phyloP scores from a whole-genome alignment of 1,140 invertebrate genomes.

The Gryon sp. region DNA sequence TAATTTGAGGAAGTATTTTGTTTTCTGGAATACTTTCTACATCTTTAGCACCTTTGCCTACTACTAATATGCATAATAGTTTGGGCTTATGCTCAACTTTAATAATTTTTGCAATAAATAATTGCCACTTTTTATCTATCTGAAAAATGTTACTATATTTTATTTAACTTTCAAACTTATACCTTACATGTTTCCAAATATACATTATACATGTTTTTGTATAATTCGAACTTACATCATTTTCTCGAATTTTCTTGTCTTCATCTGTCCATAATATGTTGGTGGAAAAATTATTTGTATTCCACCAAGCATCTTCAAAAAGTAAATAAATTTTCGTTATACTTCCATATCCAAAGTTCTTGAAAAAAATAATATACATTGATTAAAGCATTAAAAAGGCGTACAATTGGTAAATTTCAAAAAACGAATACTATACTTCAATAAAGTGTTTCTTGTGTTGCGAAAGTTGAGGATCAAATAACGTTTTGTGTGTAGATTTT shows the following conservation, averaged over 20 bases:
- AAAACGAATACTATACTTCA: constrained; percentile 63
- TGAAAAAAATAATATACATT: constrained; percentile 37
- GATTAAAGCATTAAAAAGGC: too few relatives aligned
- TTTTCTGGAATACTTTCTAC: constrained; percentile 80
- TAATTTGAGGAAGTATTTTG: constrained; percentile 73
- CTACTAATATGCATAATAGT: constrained; percentile 83
- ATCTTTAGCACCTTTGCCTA: constrained; percentile 78
- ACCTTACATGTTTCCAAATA: too few relatives aligned
- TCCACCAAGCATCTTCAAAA: constrained; percentile 82
- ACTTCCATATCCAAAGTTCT: constrained; percentile 80
- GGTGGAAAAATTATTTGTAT: constrained; percentile 76
- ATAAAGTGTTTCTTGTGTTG: constrained; percentile 69
- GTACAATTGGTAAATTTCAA: too few relatives aligned
- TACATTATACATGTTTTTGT: too few relatives aligned
- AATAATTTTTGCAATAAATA: constrained; percentile 83
- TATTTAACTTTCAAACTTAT: too few relatives aligned
- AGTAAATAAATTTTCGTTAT: constrained; percentile 86
- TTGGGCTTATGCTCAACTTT: constrained; percentile 83
- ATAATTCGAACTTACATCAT: constrained; percentile 55
- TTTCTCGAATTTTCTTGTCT: constrained; percentile 70
- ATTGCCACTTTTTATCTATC: constrained; percentile 80
- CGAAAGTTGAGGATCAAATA: constrained; percentile 74
- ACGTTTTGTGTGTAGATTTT: constrained; percentile 69
- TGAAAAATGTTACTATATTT: constrained; percentile 2
- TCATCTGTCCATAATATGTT: constrained; percentile 79